These are phyloP conservation scores for Philypnodon macrostomus DNA, from an alignment of 2,797 vertebrate species.

Conservation along the genomic window DNA sequence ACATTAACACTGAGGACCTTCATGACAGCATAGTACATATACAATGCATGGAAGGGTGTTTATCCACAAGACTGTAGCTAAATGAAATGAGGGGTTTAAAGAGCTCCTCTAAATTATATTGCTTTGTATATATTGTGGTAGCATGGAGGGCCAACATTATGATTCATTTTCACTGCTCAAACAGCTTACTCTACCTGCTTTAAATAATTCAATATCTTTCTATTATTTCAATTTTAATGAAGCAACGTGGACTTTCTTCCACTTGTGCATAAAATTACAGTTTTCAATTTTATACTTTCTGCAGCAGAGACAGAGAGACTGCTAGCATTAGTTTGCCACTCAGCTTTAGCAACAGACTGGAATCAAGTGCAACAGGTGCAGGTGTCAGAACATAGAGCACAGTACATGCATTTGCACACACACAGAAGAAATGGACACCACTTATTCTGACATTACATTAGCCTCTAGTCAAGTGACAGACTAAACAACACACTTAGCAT, in stretches of 20 bases:
- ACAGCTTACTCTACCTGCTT: too few relatives aligned
- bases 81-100: background rate
- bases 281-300: too few relatives aligned
- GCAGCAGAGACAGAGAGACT: too few relatives aligned
- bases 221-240: too few relatives aligned
- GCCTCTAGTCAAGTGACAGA: slow-evolving; percentile 76
- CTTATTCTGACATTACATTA: slow-evolving; percentile 73
- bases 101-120: too few relatives aligned
- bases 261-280: too few relatives aligned
- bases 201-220: too few relatives aligned
- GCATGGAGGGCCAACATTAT: too few relatives aligned
- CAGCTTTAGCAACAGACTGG: slow-evolving; percentile 18
- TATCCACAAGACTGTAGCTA: background rate
- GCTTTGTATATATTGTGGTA: too few relatives aligned
- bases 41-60: background rate
- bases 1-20: slow-evolving; percentile 17
- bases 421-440: slow-evolving; percentile 54
- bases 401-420: slow-evolving; percentile 9
- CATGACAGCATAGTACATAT: slow-evolving; percentile 17
- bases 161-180: too few relatives aligned
- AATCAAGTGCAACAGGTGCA: slow-evolving; percentile 34
- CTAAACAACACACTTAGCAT: slow-evolving; percentile 52
- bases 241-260: too few relatives aligned
- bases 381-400: slow-evolving; percentile 33
- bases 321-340: slow-evolving; percentile 11